phyloP scores from a whole-genome alignment of 2,888 invertebrate genomes.

The Xestoiulus laeticollis region DNA sequence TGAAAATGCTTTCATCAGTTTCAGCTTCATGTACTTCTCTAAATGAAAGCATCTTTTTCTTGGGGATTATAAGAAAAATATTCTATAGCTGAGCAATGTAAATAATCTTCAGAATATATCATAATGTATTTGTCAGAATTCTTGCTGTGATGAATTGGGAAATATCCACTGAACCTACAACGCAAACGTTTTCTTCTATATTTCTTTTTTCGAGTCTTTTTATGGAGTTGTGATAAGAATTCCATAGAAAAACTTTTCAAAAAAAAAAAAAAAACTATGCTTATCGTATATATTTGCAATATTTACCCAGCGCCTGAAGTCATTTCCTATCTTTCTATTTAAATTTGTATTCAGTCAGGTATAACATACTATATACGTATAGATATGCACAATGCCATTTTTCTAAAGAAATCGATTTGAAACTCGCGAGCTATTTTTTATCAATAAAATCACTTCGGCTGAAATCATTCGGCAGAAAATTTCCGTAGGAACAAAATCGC shows the following conservation, averaged over 20 bases:
- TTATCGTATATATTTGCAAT: not conserved
- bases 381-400: slow-evolving; percentile 11
- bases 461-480: slow-evolving; percentile 26
- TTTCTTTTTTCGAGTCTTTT: not conserved
- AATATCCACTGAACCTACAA: not conserved
- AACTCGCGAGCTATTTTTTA: slow-evolving; percentile 11
- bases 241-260: too few relatives aligned
- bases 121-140: not conserved
- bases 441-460: slow-evolving; percentile 18
- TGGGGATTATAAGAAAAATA: not conserved
- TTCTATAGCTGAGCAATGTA: not conserved
- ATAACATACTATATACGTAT: not conserved
- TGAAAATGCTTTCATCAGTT: not conserved
- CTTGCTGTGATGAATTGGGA: not conserved
- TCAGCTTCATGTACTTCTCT: not conserved
- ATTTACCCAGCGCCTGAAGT: not conserved
- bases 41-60: not conserved
- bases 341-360: slow-evolving; percentile 7
- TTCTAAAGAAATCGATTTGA: slow-evolving; percentile 26
- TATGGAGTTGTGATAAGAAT: too few relatives aligned
- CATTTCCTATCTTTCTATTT: not conserved
- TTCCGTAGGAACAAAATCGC: slow-evolving; percentile 19
- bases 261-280: too few relatives aligned
- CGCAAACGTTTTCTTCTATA: not conserved
- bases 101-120: not conserved